These are phyloP conservation scores for Philhelius pedissequus DNA, from an alignment of 2,888 invertebrate species.

Conservation along the genomic window DNA sequence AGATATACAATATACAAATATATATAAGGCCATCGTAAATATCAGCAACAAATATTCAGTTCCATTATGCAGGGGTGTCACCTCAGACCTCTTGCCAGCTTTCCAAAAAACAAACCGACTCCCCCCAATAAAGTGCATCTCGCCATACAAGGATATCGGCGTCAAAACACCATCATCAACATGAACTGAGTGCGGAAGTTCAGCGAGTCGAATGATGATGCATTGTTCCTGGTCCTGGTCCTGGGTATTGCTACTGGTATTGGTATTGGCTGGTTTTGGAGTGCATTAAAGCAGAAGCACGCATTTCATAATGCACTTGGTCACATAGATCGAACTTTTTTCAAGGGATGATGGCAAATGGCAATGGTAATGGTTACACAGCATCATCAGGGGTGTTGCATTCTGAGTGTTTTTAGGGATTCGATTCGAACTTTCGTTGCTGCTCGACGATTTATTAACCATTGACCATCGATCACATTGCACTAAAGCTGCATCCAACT, in stretches of 20 bases:
- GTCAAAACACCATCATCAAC: conserved; percentile 68
- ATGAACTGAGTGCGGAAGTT: conserved; percentile 66
- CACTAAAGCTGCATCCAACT: conserved; percentile 22
- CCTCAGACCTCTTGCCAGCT: conserved; percentile 19
- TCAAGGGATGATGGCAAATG: too few species aligned
- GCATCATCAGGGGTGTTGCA: conserved; percentile 5
- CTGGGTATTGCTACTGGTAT: not conserved
- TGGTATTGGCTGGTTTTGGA: conserved; percentile 9
- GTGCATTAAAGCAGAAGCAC: conserved; percentile 70
- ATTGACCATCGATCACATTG: conserved; percentile 56
- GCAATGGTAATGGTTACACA: conserved; percentile 6
- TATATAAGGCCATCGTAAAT: conserved; percentile 50
- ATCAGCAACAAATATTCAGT: conserved; percentile 64
- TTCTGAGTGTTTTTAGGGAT: conserved; percentile 37
- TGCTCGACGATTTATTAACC: not conserved
- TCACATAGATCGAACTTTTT: conserved; percentile 48
- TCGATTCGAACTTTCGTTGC: conserved; percentile 12
- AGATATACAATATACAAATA: not conserved
- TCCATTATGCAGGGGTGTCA: conserved; percentile 63
- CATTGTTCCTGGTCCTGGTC: conserved; percentile 48
- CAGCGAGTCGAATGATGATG: conserved; percentile 70
- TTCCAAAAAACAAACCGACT: not conserved
- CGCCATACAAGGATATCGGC: conserved; percentile 9
- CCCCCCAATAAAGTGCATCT: conserved; percentile 51
- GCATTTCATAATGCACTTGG: conserved; percentile 68